phyloP scores from a whole-genome alignment of 2,113 vertebrate species.

The Alouatta palliata region DNA sequence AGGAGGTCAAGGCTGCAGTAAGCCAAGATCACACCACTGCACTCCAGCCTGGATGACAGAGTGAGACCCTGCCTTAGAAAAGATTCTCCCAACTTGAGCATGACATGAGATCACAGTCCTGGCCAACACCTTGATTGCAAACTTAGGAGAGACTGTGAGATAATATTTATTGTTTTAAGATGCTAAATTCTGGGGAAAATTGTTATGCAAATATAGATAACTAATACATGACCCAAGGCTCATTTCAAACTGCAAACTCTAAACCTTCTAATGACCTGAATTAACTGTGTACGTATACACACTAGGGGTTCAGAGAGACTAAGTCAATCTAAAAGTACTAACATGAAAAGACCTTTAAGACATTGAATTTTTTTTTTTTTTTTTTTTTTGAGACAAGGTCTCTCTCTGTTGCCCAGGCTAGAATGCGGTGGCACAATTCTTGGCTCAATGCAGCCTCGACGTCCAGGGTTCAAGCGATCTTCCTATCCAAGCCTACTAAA shows the following conservation, averaged over 20 bases:
- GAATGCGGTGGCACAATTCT: too few species aligned
- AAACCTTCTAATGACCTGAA: not conserved
- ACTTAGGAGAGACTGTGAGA: not conserved
- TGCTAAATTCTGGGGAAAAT: not conserved
- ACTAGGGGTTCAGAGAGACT: not conserved
- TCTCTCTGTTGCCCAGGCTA: too few species aligned
- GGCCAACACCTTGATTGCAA: not conserved
- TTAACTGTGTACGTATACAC: not conserved
- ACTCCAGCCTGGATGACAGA: not conserved
- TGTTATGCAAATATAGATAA: not conserved
- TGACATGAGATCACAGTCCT: not conserved
- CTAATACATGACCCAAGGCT: not conserved
- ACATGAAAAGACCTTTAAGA: not conserved
- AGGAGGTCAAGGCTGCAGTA: not conserved
- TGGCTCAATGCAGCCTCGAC: too few species aligned
- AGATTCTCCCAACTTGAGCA: not conserved
- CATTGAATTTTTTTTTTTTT: not conserved
- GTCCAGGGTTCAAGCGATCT: too few species aligned
- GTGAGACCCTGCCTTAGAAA: not conserved
- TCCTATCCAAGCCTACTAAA: too few species aligned
- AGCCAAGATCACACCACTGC: too few species aligned
- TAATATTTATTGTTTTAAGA: not conserved
- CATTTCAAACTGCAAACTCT: not conserved
- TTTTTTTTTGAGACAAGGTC: too few species aligned
- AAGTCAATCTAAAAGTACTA: not conserved